Evolutionary conservation across 2,888 invertebrate genomes (phyloP).

Genomic region (Dolomedes plantarius): DNA sequence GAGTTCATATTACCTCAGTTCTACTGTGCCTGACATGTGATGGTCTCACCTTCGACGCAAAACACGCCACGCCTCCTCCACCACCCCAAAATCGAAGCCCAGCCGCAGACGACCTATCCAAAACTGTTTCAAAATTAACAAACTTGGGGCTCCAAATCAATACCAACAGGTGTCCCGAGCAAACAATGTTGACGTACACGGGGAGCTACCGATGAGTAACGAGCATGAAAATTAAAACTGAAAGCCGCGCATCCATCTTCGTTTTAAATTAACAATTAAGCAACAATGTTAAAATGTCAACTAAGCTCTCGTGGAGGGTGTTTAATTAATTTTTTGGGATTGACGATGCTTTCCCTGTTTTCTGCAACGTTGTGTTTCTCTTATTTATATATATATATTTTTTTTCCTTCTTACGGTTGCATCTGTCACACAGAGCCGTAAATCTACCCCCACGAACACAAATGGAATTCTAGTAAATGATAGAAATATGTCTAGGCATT

Average conservation of each 20-base stretch:
- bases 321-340: conserved; percentile 5
- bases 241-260: not conserved
- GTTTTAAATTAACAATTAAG: conserved; percentile 18
- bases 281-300: conserved; percentile 5
- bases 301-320: not conserved
- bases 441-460: not conserved
- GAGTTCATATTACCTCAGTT: no score
- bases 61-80: no score
- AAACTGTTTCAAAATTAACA: not conserved
- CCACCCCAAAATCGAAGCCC: no score
- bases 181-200: not conserved
- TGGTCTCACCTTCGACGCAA: no score
- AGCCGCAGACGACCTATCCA: not conserved
- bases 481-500: no score
- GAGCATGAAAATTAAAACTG: conserved; percentile 3
- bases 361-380: no score
- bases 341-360: no score
- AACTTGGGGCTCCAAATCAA: not conserved
- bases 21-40: no score
- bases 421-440: not conserved
- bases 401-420: not conserved
- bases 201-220: not conserved
- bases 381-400: not conserved
- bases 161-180: conserved; percentile 14
- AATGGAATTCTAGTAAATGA: not conserved